A percentile compares a stretch with the other conserved stretches of the same genome.
Conservation (phyloP, 2,797 vertebrate species). For the Pteronotus mesoamericanus region DNA sequence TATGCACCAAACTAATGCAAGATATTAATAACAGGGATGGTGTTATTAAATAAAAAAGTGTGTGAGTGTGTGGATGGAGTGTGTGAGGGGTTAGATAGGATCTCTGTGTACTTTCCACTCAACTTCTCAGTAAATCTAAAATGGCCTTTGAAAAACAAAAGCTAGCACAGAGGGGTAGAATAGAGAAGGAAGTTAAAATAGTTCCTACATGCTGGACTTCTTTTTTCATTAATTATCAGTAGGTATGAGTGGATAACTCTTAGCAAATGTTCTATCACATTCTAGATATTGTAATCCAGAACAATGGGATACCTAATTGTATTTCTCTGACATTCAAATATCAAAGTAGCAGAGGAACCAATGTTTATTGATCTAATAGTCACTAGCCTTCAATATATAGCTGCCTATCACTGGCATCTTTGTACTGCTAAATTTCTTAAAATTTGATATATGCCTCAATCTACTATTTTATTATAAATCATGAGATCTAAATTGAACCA, state of each 20-base stretch:
- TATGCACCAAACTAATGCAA: background rate
- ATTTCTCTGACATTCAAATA: background rate
- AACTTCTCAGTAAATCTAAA: constrained; percentile 21
- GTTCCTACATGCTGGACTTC: background rate
- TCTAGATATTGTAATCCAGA: constrained; percentile 9
- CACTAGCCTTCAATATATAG: background rate
- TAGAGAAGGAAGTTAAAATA: background rate
- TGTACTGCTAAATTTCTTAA: constrained; percentile 25
- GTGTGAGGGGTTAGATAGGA: background rate
- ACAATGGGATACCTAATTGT: background rate
- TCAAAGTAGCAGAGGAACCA: background rate
- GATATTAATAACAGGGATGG: background rate
- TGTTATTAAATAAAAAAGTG: too few relatives aligned
- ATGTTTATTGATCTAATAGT: background rate
- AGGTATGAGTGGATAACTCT: background rate
- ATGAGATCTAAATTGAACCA: background rate
- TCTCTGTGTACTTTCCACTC: background rate
- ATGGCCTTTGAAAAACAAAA: background rate
- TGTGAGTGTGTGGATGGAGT: too few relatives aligned
- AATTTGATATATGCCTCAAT: background rate
- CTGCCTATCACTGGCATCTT: background rate
- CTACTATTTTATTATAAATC: background rate
- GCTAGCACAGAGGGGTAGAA: background rate
- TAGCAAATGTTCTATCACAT: constrained; percentile 5
- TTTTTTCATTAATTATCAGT: background rate